phyloP scores from a whole-genome alignment of 2,888 invertebrate genomes.

The Meteorus cinctellus region DNA sequence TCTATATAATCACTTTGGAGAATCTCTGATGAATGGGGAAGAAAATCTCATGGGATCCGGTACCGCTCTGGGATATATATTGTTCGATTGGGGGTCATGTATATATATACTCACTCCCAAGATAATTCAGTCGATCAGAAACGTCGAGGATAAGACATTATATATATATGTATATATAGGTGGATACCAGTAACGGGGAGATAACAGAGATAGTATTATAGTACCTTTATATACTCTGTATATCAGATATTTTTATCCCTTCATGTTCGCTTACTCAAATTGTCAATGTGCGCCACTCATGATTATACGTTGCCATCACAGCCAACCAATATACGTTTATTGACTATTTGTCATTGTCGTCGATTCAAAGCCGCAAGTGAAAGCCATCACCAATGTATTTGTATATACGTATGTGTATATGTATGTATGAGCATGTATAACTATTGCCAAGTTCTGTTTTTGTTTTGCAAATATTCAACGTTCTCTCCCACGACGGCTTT shows the following conservation, averaged over 20 bases:
- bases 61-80: background rate
- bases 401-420: background rate
- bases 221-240: background rate
- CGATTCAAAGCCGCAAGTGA: background rate
- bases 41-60: background rate
- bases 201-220: conserved; percentile 4
- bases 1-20: conserved; percentile 6
- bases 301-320: conserved; percentile 13
- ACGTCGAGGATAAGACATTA: conserved; percentile 1
- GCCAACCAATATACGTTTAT: background rate
- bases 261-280: conserved; percentile 4
- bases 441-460: conserved; percentile 9
- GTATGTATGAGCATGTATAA: background rate
- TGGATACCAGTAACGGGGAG: background rate
- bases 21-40: background rate
- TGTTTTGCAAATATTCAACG: background rate
- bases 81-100: background rate
- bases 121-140: conserved; percentile 8
- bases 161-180: background rate
- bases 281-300: conserved; percentile 6
- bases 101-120: background rate
- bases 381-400: background rate
- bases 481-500: background rate
- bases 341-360: conserved; percentile 6
- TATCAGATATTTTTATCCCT: background rate